Base-by-base conservation (phyloP, 2,888 invertebrate species). In the Perizoma flavofasciatum region DNA sequence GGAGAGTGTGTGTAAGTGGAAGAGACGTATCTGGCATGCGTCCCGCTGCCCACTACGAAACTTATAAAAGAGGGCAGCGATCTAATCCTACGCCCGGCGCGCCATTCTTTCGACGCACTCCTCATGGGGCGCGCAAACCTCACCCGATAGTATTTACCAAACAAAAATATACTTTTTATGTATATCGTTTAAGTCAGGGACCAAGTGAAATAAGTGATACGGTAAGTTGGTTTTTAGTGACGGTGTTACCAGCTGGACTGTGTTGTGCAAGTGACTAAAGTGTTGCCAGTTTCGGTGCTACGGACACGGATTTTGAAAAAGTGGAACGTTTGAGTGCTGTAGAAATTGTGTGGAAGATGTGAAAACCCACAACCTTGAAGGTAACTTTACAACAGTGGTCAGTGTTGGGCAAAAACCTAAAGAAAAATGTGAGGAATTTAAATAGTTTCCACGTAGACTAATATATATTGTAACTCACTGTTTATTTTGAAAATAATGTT, bases 81-180 rank as follows among this genome's bases (percentile, higher is more conserved):
- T 81, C 79, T 82, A 83, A 75, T 79, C 81, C 88, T 84, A 84
- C 88, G 90, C 89, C 85, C 90, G 88, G 82, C 86, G 85, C 89
- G 87, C 79, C 82, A 77, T 89, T 88, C 81, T 83, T 82, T 79
- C 79, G 77, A 82, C 83, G 82, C 89, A 81, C 75, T 88, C 88
- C 92, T 85, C 89, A 92, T 92, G 92, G 92, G 88, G 90, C 89
- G 90, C 91, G 86, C 90, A 81, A 87, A 88, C 81, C 83, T 84
- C 81, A 78, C 80, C 80, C 88, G 88, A 89, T 89, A 90, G 84
- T 85, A 81, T 80, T 78, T 77, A 83, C 74, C 77, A 75, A 76
- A 79, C 72, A 82, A 79, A 79, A 80, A 83, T 81, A 81, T 76
- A 79, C 80, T 79, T 79, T 22, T 72, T 78, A 84, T 85, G 82